Evolutionary conservation across 64 coral and sea anemone genomes (phyloP), one percentile per base, ranked within the genome.

Genomic region (Pocillopora verrucosa): DNA sequence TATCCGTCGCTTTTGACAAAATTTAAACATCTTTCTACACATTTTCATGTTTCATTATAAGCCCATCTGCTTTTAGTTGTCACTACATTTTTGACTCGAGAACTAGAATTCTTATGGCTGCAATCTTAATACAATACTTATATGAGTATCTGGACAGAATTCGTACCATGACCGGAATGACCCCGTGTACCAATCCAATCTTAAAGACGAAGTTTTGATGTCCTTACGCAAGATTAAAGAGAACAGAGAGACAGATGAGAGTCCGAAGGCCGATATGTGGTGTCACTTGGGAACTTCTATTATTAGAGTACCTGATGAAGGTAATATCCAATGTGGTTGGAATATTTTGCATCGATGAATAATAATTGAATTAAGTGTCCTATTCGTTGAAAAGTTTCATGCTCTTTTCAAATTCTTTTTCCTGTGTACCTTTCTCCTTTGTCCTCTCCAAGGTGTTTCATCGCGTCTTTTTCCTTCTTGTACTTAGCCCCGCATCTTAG

Each of bases 191-290:
- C 15, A 37, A 16, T 3, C 30, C 37, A 20, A 65, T 36, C 80
- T 83, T 11, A 38, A 37, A 61, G 38, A 41, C 9, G 80, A 83
- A 10, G 34, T 19, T 45, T 83, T 83, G 61, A 19, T 38, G 4
- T 67, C 34, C 2, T 61, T 83, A 19, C 61, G 36, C 20, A 36
- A 45, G 34, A n/a, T 83, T 38, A 83, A 83, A 65, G 0, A 20
- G 4, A 34, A 83, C 19, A 83, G 64, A 60, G 22, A 65, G 5
- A 22, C 9, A 45, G 41, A 64, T 11, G 19, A 38, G 7, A 16
- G 14, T 16, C 30, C 36, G 2, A 83, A 83, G 15, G 34, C 36
- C 24, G 80, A 83, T 36, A 83, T 83, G 80, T 83, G 80, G 80
- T 83, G 80, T 67, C 80, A 83, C 35, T 83, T 65, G 38, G 80